Conservation (phyloP, 2,797 vertebrate species). For the Lepilemur ruficaudatus region DNA sequence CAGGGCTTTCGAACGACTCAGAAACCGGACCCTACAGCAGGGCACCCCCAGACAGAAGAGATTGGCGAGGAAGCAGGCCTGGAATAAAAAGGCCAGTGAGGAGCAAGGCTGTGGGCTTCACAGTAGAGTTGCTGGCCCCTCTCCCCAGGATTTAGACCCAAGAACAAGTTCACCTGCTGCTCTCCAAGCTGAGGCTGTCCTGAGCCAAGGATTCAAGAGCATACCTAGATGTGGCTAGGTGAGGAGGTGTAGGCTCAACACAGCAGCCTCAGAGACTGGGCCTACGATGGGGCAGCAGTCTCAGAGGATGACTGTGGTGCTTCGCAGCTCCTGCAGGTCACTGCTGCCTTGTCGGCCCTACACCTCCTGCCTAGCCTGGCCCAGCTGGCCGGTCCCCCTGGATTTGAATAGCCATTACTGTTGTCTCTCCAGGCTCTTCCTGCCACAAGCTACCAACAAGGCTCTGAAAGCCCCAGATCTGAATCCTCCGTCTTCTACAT, state of each 20-base stretch:
- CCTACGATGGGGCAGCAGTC: no score
- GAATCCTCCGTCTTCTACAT: neutral
- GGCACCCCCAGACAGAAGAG: neutral
- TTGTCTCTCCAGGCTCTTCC: neutral
- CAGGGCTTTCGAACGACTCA: neutral
- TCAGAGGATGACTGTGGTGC: fast-evolving
- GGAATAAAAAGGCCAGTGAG: neutral
- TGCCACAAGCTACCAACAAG: neutral
- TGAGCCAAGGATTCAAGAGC: neutral
- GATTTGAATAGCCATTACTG: neutral
- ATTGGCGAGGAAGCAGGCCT: neutral
- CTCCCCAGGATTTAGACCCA: neutral
- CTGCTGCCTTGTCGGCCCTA: neutral
- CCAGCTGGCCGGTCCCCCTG: neutral
- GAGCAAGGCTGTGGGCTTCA: neutral
- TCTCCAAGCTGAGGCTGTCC: neutral
- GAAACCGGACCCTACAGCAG: neutral
- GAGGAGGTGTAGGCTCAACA: neutral
- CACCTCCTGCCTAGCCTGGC: neutral
- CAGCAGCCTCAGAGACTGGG: neutral
- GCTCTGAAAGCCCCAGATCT: neutral
- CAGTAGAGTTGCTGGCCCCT: neutral
- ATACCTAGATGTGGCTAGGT: neutral
- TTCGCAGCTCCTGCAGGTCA: neutral
- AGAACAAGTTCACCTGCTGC: neutral